phyloP scores from a whole-genome alignment of 1,140 invertebrate species.

The Bombus soroeensis region DNA sequence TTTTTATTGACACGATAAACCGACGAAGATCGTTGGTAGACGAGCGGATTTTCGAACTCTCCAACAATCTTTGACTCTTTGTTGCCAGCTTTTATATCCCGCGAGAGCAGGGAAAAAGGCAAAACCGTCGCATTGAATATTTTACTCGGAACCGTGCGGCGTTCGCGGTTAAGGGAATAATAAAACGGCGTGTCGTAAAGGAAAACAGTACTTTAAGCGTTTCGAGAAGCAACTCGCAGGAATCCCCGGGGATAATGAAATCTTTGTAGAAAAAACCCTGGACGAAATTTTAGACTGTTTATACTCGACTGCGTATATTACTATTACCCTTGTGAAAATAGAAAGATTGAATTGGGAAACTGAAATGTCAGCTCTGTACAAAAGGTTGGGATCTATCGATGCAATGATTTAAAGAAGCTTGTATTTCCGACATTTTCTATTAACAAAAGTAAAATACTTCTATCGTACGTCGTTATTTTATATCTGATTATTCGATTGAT shows the following conservation, averaged over 20 bases:
- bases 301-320: background rate
- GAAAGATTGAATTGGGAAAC: background rate
- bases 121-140: slow-evolving; percentile 28
- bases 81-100: background rate
- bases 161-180: slow-evolving; percentile 32
- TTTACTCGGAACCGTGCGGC: background rate
- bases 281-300: background rate
- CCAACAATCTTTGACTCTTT: background rate
- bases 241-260: slow-evolving; percentile 5
- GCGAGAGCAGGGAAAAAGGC: background rate
- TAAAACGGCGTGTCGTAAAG: slow-evolving; percentile 18
- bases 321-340: background rate
- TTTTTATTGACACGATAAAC: background rate
- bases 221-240: too few species aligned
- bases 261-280: background rate
- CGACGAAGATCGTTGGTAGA: too few species aligned
- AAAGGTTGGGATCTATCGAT: too few species aligned
- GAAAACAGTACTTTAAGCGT: slow-evolving; percentile 29
- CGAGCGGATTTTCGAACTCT: background rate
- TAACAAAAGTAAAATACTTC: too few species aligned
- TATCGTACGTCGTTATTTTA: too few species aligned
- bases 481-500: too few species aligned
- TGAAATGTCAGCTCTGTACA: background rate
- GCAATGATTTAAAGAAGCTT: too few species aligned
- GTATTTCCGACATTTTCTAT: too few species aligned